Evolutionary conservation across 1,140 invertebrate species (phyloP).

Genomic region (Rhizoglyphus robini): DNA sequence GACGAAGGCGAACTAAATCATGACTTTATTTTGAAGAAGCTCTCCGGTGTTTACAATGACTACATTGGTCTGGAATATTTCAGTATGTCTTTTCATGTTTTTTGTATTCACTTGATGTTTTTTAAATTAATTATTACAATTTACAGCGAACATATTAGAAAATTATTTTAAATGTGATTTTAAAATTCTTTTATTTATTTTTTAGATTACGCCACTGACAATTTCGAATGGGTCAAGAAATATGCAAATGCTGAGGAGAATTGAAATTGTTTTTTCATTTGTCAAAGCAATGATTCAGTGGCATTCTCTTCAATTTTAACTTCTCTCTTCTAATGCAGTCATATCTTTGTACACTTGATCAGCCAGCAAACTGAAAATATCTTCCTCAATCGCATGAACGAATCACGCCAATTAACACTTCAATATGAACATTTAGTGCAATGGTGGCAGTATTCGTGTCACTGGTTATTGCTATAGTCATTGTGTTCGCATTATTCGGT

Average conservation of each 20-base stretch:
- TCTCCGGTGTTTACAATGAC: conserved; percentile 11
- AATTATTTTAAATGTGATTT: background rate
- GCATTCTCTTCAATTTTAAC: background rate
- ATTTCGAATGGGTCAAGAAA: conserved; percentile 13
- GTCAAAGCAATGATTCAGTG: background rate
- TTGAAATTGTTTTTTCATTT: background rate
- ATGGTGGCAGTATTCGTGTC: background rate
- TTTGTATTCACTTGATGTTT: no score
- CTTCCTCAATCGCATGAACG: no score
- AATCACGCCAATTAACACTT: background rate
- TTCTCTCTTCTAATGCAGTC: no score
- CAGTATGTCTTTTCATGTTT: conserved; percentile 8
- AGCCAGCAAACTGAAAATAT: no score
- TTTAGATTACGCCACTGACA: conserved; percentile 11
- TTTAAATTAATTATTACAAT: no score
- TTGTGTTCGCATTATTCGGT: conserved; percentile 7
- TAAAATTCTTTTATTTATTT: background rate
- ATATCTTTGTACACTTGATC: no score
- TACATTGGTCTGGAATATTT: conserved; percentile 19
- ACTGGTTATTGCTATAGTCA: background rate
- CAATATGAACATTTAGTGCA: background rate
- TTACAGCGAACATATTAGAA: background rate
- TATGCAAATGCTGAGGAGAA: background rate
- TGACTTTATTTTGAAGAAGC: conserved; percentile 16
- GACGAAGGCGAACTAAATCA: conserved; percentile 21